Base-by-base conservation (phyloP, 2,888 invertebrate genomes). In the Cheilosia impressa region DNA sequence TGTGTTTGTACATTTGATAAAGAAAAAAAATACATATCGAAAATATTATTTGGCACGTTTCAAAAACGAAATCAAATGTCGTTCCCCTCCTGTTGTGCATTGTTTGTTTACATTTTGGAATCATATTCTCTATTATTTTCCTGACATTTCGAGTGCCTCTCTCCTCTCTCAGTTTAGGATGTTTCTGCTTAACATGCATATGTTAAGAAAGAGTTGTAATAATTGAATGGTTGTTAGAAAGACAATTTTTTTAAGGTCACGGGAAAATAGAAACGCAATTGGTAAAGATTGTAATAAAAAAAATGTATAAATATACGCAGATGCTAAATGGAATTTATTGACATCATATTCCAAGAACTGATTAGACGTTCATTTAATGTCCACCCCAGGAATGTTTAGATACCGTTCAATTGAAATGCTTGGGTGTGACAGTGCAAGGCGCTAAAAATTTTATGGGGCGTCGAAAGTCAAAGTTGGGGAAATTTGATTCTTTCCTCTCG, bases 81-180 rank as follows among this genome's bases (percentile, higher is more conserved):
- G 10, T 13, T 13, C 4, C 10, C 38, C n/a, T 13, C 24, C 15
- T 53, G 53, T 27, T 34, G 19, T 66, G 41, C 57, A 55, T 45
- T 75, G 55, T 65, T 66, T 65, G 57, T 75, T 65, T 66, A 66
- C 57, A 50, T 50, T 52, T 52, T 19, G 0, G n/a, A 27, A n/a
- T 10, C 38, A 17, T 38, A n/a, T 47, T 55, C 2, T 34, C 31
- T 31, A 31, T 45, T 55, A 13, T 19, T 19, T 57, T 22, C 22
- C 22, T 15, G 57, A 10, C 47, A 69, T 15, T 57, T 69, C 9
- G 22, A 53, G 27, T 17, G 27, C 43, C 34, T 13, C 19, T 27
- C 17, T 55, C 38, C 13, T 10, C 10, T 4, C 55, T 24, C 38
- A 52, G 19, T 63, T 45, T 7, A 2, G 22, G 50, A 10, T 65